Evolutionary conservation across 2,888 invertebrate genomes (phyloP).

Genomic region (Furcula furcula): DNA sequence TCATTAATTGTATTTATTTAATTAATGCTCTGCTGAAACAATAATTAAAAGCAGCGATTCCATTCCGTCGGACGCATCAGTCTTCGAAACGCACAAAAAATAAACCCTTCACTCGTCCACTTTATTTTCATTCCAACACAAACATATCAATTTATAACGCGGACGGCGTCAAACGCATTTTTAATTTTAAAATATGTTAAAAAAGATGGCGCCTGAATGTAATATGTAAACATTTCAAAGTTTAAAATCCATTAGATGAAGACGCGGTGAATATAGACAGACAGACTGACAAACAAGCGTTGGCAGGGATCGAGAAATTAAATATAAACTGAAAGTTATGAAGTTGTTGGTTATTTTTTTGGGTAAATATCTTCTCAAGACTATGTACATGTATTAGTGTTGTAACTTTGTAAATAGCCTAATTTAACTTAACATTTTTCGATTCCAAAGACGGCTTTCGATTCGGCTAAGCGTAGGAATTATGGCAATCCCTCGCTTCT

Average conservation of each 20-base stretch:
- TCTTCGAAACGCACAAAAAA: conserved; percentile 9
- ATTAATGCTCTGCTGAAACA: too few relatives aligned
- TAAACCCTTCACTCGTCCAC: conserved; percentile 9
- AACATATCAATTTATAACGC: conserved; percentile 34
- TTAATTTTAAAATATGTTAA: conserved; percentile 29
- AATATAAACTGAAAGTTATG: neutral
- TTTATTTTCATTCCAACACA: conserved; percentile 24
- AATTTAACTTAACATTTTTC: too few relatives aligned
- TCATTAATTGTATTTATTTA: too few relatives aligned
- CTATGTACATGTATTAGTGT: too few relatives aligned
- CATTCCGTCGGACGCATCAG: neutral
- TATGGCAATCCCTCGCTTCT: too few relatives aligned
- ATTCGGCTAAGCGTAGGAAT: too few relatives aligned
- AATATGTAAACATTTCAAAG: conserved; percentile 48
- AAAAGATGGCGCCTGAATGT: conserved; percentile 24
- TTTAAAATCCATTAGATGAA: conserved; percentile 61
- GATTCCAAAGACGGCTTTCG: too few relatives aligned
- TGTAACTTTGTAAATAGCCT: too few relatives aligned
- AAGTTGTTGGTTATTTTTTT: too few relatives aligned
- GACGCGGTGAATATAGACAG: conserved; percentile 44
- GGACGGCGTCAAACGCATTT: conserved; percentile 26
- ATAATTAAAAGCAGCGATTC: too few relatives aligned
- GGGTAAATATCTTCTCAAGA: too few relatives aligned
- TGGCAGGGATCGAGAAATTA: conserved; percentile 14
- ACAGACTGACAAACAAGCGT: conserved; percentile 52